These are phyloP conservation scores for Staurois parvus DNA, from an alignment of 2,797 vertebrate species.

Conservation along the genomic window DNA sequence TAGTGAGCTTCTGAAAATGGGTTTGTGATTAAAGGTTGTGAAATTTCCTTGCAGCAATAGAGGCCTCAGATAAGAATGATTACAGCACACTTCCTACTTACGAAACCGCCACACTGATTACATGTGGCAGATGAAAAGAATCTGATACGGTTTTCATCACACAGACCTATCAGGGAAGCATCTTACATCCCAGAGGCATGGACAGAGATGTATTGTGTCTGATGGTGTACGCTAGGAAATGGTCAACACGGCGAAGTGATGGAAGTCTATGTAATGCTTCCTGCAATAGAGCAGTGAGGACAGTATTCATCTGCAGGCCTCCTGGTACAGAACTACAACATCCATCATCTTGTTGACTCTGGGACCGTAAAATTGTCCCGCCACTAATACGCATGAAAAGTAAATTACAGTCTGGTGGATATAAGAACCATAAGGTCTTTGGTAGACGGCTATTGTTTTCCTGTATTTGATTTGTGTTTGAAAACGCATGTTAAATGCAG, in stretches of 20 bases:
- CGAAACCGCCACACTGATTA: neutral
- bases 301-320: neutral
- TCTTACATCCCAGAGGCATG: constrained; percentile 1
- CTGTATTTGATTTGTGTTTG: no score
- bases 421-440: no score
- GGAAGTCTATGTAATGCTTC: constrained; percentile 11
- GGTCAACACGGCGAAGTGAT: neutral
- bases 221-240: constrained; percentile 20
- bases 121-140: constrained; percentile 10
- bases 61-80: no score
- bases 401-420: no score
- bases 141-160: constrained; percentile 32
- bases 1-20: no score
- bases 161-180: neutral
- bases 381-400: no score
- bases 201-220: constrained; percentile 25
- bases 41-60: no score
- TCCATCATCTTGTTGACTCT: neutral
- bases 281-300: neutral
- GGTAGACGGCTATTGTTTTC: no score
- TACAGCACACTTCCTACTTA: no score
- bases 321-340: neutral
- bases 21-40: no score
- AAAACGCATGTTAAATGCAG: no score
- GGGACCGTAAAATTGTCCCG: no score